These are phyloP conservation scores for Notocelia uddmanniana DNA, from an alignment of 2,888 invertebrate genomes.

Conservation along the genomic window DNA sequence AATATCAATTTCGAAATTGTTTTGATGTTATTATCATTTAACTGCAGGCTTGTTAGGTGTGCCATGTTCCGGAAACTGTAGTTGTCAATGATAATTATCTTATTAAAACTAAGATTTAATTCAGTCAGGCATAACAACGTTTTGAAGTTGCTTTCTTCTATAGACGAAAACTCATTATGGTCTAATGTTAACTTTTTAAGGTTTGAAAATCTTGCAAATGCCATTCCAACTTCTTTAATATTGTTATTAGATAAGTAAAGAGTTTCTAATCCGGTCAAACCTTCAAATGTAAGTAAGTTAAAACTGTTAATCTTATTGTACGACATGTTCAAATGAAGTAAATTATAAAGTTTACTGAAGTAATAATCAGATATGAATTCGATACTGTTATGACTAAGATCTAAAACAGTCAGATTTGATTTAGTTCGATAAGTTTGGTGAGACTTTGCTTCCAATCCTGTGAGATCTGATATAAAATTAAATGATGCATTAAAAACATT, in stretches of 20 bases:
- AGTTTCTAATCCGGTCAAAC: slow-evolving; percentile 43
- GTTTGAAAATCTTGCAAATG: slow-evolving; percentile 45
- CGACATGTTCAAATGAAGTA: slow-evolving; percentile 48
- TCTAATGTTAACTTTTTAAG: slow-evolving; percentile 45
- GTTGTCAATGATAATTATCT: slow-evolving; percentile 42
- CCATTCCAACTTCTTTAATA: slow-evolving; percentile 39
- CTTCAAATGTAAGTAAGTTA: slow-evolving; percentile 48
- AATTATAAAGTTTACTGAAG: slow-evolving; percentile 39
- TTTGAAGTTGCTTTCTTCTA: slow-evolving; percentile 44
- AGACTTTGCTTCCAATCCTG: background rate
- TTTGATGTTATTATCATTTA: slow-evolving; percentile 45
- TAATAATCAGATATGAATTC: slow-evolving; percentile 45
- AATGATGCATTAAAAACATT: slow-evolving; percentile 17
- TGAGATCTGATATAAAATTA: background rate
- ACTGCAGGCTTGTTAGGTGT: slow-evolving; percentile 25
- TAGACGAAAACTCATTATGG: slow-evolving; percentile 38
- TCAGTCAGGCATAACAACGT: slow-evolving; percentile 44
- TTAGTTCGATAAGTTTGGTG: background rate
- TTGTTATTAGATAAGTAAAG: slow-evolving; percentile 46
- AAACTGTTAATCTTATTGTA: slow-evolving; percentile 46
- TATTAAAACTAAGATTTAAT: slow-evolving; percentile 46
- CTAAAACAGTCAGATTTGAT: slow-evolving; percentile 29
- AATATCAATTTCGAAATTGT: slow-evolving; percentile 41
- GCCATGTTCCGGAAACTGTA: slow-evolving; percentile 41
- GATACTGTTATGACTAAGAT: slow-evolving; percentile 48